phyloP scores from a whole-genome alignment of 2,797 vertebrate species.

The Oophaga sylvatica region DNA sequence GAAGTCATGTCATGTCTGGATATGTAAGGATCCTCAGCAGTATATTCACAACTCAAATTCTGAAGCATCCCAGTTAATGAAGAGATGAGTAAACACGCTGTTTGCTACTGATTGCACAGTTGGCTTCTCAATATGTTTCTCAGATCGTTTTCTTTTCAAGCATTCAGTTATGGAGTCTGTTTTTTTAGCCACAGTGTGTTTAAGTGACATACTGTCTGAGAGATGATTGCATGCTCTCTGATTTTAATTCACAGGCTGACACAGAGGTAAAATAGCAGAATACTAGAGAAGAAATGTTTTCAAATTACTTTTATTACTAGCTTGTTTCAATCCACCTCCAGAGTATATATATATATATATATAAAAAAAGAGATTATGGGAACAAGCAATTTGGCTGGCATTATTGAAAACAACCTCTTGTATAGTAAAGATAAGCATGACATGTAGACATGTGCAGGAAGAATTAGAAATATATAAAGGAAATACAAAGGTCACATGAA shows the following conservation, averaged over 20 bases:
- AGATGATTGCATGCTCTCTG: constrained; percentile 54
- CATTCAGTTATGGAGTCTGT: constrained; percentile 39
- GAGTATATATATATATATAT: constrained; percentile 48
- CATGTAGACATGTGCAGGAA: constrained; percentile 31
- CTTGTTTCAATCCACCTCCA: constrained; percentile 54
- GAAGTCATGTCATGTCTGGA: constrained; percentile 41
- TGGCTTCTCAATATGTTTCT: constrained; percentile 50
- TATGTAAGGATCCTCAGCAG: constrained; percentile 28
- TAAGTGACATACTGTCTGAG: constrained; percentile 47
- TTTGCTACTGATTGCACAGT: constrained; percentile 53
- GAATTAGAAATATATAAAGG: constrained; percentile 1
- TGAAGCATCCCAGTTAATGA: constrained; percentile 48
- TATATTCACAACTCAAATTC: constrained; percentile 41
- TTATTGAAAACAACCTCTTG: constrained; percentile 54
- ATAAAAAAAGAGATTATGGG: constrained; percentile 37
- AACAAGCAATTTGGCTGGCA: constrained; percentile 45
- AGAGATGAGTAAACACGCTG: constrained; percentile 49
- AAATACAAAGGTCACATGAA: constrained; percentile 24
- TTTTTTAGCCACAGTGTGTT: constrained; percentile 32
- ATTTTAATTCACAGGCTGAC: constrained; percentile 58
- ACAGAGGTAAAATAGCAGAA: constrained; percentile 41
- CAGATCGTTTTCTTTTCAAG: constrained; percentile 38
- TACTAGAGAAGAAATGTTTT: constrained; percentile 51
- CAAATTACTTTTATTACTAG: constrained; percentile 55
- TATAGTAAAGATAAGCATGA: constrained; percentile 48